Evolutionary conservation across 2,113 vertebrate species (phyloP), one percentile per base, ranked within the genome.

Genomic region (Megaceryle torquata): DNA sequence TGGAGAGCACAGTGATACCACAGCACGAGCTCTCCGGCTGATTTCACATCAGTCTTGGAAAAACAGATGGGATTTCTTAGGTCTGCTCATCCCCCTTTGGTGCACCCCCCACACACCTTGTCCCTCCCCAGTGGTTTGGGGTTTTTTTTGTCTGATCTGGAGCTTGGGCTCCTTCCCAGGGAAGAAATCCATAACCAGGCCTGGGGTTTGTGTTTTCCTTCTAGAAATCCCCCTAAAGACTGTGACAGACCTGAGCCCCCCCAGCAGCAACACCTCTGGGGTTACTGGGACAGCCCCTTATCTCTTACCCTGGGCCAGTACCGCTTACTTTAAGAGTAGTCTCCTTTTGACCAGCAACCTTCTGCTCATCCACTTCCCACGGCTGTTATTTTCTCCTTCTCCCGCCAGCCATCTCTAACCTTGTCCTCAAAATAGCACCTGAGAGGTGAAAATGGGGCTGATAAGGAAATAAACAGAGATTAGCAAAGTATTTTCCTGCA

Each of bases 281-380:
- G 31, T 28, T 8, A 11, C 14, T 4, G 48, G 53, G 18, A 3
- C 19, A 59, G 19, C 12, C n/a, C 56, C 37, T 37, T 37, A 37
- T 37, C 37, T 37, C 35, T 35, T 26, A 8, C 14, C 8, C 31
- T 10, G 10, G 22, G 29, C 39, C 7, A 20, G 2, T 26, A 3
- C 39, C 13, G 0, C 11, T 76, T 9, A 44, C n/a, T n/a, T n/a
- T n/a, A 22, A 7, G 37, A 13, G 5, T 3, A 13, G 5, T 12
- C 26, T 74, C 22, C 0, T 75, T 20, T 31, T 24, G 10, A 48
- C 13, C 37, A 5, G 20, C 16, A 60, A 24, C n/a, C 25, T 67
- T n/a, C 63, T 31, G 31, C 60, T 60, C 43, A 0, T 37, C 57
- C 5, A 0, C 26, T 33, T 17, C 15, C 0, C 16, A 9, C 1